Evolutionary conservation across 2,888 invertebrate genomes (phyloP).

Genomic region (Polydrusus tereticollis): DNA sequence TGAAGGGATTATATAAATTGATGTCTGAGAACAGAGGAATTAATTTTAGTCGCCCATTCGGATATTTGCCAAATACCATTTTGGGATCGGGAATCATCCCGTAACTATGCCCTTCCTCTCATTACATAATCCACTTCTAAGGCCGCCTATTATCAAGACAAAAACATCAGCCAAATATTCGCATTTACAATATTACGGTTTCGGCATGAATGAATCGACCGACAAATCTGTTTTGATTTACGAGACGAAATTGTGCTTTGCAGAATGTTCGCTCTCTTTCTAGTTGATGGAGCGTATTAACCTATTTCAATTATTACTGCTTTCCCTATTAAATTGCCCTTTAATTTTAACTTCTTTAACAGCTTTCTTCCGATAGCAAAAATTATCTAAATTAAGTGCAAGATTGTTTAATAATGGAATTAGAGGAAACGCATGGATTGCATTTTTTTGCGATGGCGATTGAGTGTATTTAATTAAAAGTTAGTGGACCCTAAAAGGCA

Average conservation of each 20-base stretch:
- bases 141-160: constrained; percentile 56
- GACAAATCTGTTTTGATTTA: constrained; percentile 50
- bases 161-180: constrained; percentile 59
- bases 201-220: constrained; percentile 51
- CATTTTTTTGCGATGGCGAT: too few relatives aligned
- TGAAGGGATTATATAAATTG: constrained; percentile 66
- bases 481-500: too few relatives aligned
- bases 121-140: constrained; percentile 56
- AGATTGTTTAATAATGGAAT: too few relatives aligned
- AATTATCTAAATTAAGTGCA: too few relatives aligned
- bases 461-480: too few relatives aligned
- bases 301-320: constrained; percentile 31
- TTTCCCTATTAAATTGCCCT: constrained; percentile 16
- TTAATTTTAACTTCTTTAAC: constrained; percentile 5
- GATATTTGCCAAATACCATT: constrained; percentile 66
- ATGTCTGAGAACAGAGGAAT: constrained; percentile 66
- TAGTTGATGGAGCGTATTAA: constrained; percentile 40
- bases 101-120: constrained; percentile 55
- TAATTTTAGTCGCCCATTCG: constrained; percentile 66
- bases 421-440: too few relatives aligned
- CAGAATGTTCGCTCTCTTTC: constrained; percentile 36
- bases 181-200: constrained; percentile 56
- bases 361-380: neutral
- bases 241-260: constrained; percentile 37
- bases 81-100: constrained; percentile 57